Conservation (phyloP, 92 coral and sea anemone species). For the Muricea muricata region DNA sequence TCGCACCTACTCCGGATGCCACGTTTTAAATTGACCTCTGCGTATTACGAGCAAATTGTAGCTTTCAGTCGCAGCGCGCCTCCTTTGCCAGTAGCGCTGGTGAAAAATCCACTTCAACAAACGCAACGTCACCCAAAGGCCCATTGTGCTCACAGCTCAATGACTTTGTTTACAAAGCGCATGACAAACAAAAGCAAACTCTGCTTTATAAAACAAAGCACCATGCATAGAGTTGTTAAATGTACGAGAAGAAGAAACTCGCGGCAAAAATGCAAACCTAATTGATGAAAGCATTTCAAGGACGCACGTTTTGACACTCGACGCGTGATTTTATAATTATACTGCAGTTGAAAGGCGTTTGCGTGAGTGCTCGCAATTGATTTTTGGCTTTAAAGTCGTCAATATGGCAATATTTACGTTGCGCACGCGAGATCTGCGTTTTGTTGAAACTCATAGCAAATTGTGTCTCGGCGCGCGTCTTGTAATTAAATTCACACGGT, state of each 20-base stretch:
- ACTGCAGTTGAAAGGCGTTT: not conserved
- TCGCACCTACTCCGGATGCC: no score
- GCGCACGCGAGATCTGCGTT: not conserved
- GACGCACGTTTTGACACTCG: not conserved
- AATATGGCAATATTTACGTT: not conserved
- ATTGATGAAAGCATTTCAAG: not conserved
- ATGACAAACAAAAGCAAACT: not conserved
- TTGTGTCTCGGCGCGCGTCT: not conserved
- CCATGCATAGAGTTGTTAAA: no score
- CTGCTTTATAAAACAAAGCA: no score
- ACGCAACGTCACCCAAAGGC: not conserved
- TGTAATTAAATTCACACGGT: not conserved
- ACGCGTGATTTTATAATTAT: not conserved
- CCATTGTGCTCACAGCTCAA: not conserved
- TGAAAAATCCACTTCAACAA: no score
- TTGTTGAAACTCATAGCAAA: not conserved
- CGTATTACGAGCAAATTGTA: no score
- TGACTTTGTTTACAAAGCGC: not conserved
- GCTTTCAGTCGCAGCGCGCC: no score
- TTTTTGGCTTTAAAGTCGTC: not conserved
- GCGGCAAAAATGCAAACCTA: not conserved
- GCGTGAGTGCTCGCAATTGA: slow-evolving; percentile 1
- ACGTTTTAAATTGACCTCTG: no score
- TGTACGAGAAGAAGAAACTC: not conserved
- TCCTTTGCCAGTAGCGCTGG: no score